A percentile compares a stretch with the other conserved stretches of the same genome.
Evolutionary conservation across 2,113 vertebrate species (phyloP).

Genomic region (Steatornis caripensis): DNA sequence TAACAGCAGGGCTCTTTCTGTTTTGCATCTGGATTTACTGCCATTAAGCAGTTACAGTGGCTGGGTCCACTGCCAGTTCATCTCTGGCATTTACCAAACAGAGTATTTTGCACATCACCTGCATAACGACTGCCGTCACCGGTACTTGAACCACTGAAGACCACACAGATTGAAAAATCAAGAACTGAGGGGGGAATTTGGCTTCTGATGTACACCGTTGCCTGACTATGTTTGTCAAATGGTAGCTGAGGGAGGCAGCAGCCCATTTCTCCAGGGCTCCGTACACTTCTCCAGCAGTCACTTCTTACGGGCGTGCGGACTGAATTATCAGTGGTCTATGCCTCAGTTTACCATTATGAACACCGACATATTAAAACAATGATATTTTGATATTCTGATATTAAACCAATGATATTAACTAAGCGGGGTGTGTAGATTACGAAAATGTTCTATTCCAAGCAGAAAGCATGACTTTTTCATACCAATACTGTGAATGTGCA

Average conservation of each 20-base stretch:
- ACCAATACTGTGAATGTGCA: too few relatives aligned
- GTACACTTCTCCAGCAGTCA: neutral
- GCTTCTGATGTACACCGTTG: too few relatives aligned
- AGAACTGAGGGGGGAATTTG: neutral
- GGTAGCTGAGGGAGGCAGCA: neutral
- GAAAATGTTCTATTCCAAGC: neutral
- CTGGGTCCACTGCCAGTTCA: neutral
- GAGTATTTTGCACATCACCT: neutral
- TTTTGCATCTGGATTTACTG: neutral
- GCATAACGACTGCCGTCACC: neutral
- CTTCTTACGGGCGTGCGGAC: fast-evolving
- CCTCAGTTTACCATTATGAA: neutral
- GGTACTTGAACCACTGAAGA: too few relatives aligned
- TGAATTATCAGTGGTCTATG: neutral
- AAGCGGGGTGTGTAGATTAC: neutral
- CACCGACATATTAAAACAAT: neutral
- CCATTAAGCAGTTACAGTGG: neutral
- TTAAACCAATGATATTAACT: neutral
- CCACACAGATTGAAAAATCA: neutral
- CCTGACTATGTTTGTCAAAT: neutral
- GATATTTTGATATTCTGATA: neutral
- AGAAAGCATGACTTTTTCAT: neutral
- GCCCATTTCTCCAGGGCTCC: neutral
- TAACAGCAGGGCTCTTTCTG: neutral
- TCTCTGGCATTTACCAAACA: neutral